Percentiles rank a stretch among this genome's conserved stretches.
Evolutionary conservation across 1,140 invertebrate genomes (phyloP).

Genomic region (Brachionus koreanus): DNA sequence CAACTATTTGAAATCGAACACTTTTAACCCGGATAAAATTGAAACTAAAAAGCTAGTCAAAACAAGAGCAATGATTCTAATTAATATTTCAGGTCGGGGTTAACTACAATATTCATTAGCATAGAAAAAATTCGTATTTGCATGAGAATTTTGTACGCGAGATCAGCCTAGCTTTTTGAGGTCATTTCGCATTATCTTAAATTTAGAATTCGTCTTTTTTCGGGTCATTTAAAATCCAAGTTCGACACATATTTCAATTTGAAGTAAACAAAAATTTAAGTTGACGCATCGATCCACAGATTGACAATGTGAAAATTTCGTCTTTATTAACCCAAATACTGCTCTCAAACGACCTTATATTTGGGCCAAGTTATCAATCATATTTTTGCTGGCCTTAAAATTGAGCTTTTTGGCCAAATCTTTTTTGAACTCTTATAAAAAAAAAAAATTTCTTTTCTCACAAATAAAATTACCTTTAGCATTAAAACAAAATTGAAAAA

Average conservation of each 20-base stretch:
- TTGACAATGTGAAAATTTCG: neutral
- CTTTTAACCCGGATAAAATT: slow-evolving; percentile 17
- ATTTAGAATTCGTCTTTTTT: slow-evolving; percentile 5
- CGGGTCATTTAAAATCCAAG: slow-evolving; percentile 35
- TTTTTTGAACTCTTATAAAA: neutral
- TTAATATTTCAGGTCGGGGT: slow-evolving; percentile 41
- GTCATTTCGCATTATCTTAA: slow-evolving; percentile 5
- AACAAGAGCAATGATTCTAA: neutral
- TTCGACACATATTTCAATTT: slow-evolving; percentile 16
- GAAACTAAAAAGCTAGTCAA: neutral
- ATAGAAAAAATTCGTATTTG: slow-evolving; percentile 34
- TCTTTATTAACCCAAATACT: slow-evolving; percentile 11
- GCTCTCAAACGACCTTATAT: neutral
- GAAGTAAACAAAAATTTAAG: neutral
- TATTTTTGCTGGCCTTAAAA: neutral
- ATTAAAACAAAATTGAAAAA: neutral
- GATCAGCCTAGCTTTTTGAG: slow-evolving; percentile 29
- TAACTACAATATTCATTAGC: slow-evolving; percentile 33
- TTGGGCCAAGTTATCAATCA: neutral
- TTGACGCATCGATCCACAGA: slow-evolving; percentile 17
- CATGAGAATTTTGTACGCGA: slow-evolving; percentile 24
- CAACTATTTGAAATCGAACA: slow-evolving; percentile 18
- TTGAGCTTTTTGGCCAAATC: neutral
- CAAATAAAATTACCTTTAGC: neutral
- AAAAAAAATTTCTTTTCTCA: neutral